Conservation (phyloP, 2,797 vertebrate genomes). For the Spea hammondii region DNA sequence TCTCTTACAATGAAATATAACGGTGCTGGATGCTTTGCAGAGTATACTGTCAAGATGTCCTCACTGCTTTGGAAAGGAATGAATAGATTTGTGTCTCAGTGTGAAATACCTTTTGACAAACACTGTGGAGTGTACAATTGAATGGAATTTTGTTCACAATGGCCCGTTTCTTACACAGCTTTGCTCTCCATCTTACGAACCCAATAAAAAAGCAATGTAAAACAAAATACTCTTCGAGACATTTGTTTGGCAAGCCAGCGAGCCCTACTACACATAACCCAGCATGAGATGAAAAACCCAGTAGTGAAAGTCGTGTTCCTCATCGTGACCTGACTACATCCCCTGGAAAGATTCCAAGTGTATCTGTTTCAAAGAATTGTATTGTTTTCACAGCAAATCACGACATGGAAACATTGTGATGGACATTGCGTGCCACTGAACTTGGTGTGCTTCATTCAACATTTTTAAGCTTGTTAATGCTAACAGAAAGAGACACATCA, state of each 20-base stretch:
- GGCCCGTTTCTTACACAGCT: not conserved
- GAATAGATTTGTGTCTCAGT: conserved; percentile 22
- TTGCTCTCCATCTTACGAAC: not conserved
- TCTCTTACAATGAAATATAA: conserved; percentile 1
- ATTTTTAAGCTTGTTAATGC: conserved; percentile 25
- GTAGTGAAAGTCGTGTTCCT: conserved; percentile 48
- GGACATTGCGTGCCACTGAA: conserved; percentile 5
- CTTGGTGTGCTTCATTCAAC: not conserved
- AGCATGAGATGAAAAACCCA: conserved; percentile 54
- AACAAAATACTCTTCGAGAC: conserved; percentile 18
- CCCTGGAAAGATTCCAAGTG: conserved; percentile 18
- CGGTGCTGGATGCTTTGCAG: not conserved
- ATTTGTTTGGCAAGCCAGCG: conserved; percentile 23
- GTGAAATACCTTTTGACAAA: conserved; percentile 35
- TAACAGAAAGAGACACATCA: not conserved
- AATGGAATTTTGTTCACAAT: conserved; percentile 28
- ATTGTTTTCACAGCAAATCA: conserved; percentile 38
- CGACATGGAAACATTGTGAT: conserved; percentile 16
- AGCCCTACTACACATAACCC: conserved; percentile 33
- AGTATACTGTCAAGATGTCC: conserved; percentile 26
- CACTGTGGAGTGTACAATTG: conserved; percentile 7
- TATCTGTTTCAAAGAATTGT: conserved; percentile 28
- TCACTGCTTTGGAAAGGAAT: conserved; percentile 12
- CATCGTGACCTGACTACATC: conserved; percentile 10
- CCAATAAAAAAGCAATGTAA: conserved; percentile 25